Conservation (phyloP, 1,140 invertebrate genomes). For the Plodia interpunctella region DNA sequence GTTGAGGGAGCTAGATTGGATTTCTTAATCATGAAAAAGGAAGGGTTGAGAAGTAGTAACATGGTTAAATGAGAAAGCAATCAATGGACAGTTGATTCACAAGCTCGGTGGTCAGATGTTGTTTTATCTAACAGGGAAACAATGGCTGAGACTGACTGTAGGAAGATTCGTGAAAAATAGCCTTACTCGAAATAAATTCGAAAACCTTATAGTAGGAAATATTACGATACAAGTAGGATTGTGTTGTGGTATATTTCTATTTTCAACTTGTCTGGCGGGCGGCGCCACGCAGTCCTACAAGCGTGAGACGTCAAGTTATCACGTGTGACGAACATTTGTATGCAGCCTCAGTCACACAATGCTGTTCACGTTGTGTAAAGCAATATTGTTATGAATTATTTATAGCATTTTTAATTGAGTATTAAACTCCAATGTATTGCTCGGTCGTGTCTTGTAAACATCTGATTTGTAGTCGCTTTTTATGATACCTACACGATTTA, state of each 20-base stretch:
- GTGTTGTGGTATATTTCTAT: conserved; percentile 12
- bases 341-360: conserved; percentile 34
- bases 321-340: conserved; percentile 45
- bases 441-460: background rate
- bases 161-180: no score
- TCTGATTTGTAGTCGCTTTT: background rate
- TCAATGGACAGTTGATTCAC: no score
- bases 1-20: no score
- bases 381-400: conserved; percentile 51
- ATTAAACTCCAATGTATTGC: conserved; percentile 1
- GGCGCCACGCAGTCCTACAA: conserved; percentile 47
- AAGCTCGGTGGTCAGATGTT: no score
- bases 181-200: no score
- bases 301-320: conserved; percentile 15
- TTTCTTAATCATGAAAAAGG: no score
- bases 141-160: no score
- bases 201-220: no score
- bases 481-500: background rate
- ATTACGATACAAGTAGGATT: no score
- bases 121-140: no score
- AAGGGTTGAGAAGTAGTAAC: no score
- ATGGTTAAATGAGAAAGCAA: no score
- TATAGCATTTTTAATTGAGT: conserved; percentile 51
- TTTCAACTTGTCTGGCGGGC: conserved; percentile 13
- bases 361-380: conserved; percentile 46